Evolutionary conservation across 2,797 vertebrate species (phyloP), one percentile per base, ranked within the genome.

Genomic region (Danionella dracula): DNA sequence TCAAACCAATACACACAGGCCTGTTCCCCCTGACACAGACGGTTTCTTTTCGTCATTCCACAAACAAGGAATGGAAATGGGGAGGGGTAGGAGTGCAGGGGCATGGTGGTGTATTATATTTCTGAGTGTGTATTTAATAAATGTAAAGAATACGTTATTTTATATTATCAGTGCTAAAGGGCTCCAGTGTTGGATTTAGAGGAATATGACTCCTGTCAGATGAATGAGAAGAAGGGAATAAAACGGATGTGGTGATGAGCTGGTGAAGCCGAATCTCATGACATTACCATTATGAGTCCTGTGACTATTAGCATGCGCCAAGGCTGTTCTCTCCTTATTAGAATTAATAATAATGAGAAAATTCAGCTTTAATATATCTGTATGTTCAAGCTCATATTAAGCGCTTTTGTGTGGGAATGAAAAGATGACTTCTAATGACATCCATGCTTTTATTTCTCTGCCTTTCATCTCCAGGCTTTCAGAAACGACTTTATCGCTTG

Each of bases 91-190:
- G 17, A 20, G 35, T 32, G 41, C 12, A 21, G 29, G 31, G 5
- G 41, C 12, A 59, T 75, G 49, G 73, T 77, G 64, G 59, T 76
- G 66, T 79, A 85, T 85, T 79, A 80, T 80, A 82, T 85, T 82
- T 81, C 79, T 58, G 68, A 66, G 68, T 77, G 68, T 75, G 77
- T 80, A 84, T 85, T 84, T 78, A 84, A 86, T 85, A 75, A 74
- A 80, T 76, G 79, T 84, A 85, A 81, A 85, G 83, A 79, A 82
- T 74, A 81, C 74, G 71, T 83, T 76, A 74, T 78, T 82, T 80
- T 66, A 79, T 74, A 71, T 81, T 78, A 77, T 75, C 60, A 61
- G 38, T 66, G 68, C 58, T 75, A 55, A 55, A 71, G 49, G 68
- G 71, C 57, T 51, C 46, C 46, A 40, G 45, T 73, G 70, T 78